Evolutionary conservation across 2,797 vertebrate genomes (phyloP).

Genomic region (Enteromius viviparus): DNA sequence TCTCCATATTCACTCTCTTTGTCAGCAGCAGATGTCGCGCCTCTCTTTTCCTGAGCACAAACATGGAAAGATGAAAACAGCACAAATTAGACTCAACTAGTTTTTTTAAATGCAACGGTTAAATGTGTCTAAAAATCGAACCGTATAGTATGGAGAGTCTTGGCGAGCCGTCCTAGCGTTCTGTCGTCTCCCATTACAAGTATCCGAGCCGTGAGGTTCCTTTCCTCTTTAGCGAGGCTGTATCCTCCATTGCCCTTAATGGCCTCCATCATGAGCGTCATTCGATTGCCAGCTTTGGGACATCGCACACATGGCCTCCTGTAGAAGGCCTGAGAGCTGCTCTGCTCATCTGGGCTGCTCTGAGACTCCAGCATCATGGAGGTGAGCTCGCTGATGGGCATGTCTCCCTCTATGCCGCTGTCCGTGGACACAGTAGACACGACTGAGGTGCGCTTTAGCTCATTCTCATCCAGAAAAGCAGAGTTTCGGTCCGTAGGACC

Average conservation of each 20-base stretch:
- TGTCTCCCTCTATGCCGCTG: conserved; percentile 80
- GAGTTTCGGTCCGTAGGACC: conserved; percentile 57
- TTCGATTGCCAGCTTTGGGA: conserved; percentile 61
- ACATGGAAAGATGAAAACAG: neutral
- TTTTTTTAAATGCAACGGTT: neutral
- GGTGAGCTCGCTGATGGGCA: conserved; percentile 54
- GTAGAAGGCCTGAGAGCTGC: conserved; percentile 60
- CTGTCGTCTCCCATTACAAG: conserved; percentile 86
- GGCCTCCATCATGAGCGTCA: conserved; percentile 68
- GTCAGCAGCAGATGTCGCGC: conserved; percentile 78
- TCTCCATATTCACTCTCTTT: conserved; percentile 80
- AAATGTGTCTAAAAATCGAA: conserved; percentile 58
- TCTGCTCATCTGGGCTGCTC: conserved; percentile 25
- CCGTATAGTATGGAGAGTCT: conserved; percentile 79
- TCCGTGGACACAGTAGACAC: conserved; percentile 77
- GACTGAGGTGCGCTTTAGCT: conserved; percentile 57
- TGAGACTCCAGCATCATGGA: conserved; percentile 27
- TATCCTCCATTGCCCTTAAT: conserved; percentile 56
- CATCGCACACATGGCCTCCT: conserved; percentile 77
- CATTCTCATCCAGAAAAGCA: conserved; percentile 67
- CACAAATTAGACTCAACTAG: neutral
- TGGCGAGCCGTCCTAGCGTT: conserved; percentile 81
- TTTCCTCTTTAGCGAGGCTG: conserved; percentile 61
- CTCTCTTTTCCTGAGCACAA: conserved; percentile 78
- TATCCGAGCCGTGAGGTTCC: conserved; percentile 78